These are phyloP conservation scores for Apogon hyalosoma DNA, from an alignment of 2,797 vertebrate genomes.

Conservation along the genomic window DNA sequence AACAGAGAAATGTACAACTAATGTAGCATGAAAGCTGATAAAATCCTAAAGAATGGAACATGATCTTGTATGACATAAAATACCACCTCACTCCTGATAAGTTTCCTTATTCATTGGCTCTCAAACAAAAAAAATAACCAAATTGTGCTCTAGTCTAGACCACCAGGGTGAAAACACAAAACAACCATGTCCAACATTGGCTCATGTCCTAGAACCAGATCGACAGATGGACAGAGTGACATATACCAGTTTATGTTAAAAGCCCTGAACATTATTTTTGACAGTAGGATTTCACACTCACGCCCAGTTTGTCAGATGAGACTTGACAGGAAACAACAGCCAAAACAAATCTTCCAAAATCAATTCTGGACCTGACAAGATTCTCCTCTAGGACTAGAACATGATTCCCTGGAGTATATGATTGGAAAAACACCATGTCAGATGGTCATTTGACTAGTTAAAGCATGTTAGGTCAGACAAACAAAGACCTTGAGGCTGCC, in stretches of 20 bases:
- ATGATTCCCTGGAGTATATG: slow-evolving; percentile 21
- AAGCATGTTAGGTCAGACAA: slow-evolving; percentile 66
- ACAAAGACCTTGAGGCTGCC: slow-evolving; percentile 56
- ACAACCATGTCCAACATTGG: not conserved
- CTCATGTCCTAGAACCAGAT: not conserved
- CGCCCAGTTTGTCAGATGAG: not conserved
- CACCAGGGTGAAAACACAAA: not conserved
- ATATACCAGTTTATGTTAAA: not conserved
- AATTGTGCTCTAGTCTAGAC: not conserved
- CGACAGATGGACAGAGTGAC: not conserved
- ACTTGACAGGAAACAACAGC: not conserved
- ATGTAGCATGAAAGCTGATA: slow-evolving; percentile 10
- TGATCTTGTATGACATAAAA: slow-evolving; percentile 5
- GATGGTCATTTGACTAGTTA: slow-evolving; percentile 33
- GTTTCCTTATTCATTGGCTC: not conserved
- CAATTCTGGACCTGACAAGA: not conserved
- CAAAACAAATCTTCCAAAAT: not conserved
- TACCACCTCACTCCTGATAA: not conserved
- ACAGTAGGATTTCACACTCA: slow-evolving; percentile 1
- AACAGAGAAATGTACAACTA: not conserved
- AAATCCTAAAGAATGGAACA: slow-evolving; percentile 13
- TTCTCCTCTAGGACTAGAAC: slow-evolving; percentile 18
- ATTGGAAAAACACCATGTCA: slow-evolving; percentile 20
- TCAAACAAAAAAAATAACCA: slow-evolving; percentile 18
- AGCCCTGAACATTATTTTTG: not conserved